Evolutionary conservation across 2,113 vertebrate species (phyloP).

Genomic region (Sterna hirundo): DNA sequence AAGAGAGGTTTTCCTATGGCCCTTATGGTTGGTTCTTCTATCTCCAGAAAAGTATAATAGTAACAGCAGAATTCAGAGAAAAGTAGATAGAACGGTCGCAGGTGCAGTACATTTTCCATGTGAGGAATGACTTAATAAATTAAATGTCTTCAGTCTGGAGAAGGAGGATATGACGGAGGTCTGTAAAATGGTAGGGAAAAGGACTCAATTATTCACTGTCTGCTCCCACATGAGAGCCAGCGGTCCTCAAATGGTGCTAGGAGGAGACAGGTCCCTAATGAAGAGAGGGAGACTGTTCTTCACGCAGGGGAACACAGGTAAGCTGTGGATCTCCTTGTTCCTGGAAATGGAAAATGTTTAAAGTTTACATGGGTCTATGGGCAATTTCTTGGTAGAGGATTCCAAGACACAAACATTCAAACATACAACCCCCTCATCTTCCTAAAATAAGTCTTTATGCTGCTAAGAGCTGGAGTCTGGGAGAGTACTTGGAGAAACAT

Average conservation of each 20-base stretch:
- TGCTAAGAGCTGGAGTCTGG: not conserved
- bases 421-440: not conserved
- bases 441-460: not conserved
- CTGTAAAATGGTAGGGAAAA: not conserved
- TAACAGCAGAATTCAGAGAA: not conserved
- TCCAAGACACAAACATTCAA: no score
- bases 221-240: not conserved
- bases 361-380: not conserved
- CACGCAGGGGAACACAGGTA: not conserved
- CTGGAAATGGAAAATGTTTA: not conserved
- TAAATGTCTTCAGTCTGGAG: not conserved
- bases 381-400: not conserved
- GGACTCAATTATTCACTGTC: not conserved
- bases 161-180: accelerated
- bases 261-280: not conserved
- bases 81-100: not conserved
- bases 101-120: not conserved
- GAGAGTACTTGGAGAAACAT: not conserved
- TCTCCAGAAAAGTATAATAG: not conserved
- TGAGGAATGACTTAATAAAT: not conserved
- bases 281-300: not conserved
- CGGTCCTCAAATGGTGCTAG: not conserved
- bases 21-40: not conserved
- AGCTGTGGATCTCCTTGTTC: not conserved
- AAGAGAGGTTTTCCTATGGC: not conserved